Evolutionary conservation across 2,113 vertebrate species (phyloP).

Genomic region (Taurulus bubalis): DNA sequence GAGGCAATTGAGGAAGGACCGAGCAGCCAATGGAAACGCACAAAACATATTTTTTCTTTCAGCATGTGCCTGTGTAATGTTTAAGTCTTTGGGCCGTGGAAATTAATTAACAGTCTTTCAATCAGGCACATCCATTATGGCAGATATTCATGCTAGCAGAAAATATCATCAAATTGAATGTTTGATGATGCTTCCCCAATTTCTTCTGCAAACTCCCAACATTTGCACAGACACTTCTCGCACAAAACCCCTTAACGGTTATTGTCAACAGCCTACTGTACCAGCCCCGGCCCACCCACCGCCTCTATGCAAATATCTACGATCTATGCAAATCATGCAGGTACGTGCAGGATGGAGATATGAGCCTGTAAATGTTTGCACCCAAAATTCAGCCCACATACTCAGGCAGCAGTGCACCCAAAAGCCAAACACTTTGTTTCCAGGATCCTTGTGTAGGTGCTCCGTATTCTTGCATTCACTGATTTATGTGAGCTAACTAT

Average conservation of each 20-base stretch:
- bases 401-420: slow-evolving; percentile 5
- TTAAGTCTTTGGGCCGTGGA: slow-evolving; percentile 43
- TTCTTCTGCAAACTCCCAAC: slow-evolving; percentile 70
- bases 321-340: slow-evolving; percentile 69
- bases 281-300: slow-evolving; percentile 45
- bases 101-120: slow-evolving; percentile 75
- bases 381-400: slow-evolving; percentile 53
- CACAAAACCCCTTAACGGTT: slow-evolving; percentile 58
- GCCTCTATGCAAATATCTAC: slow-evolving; percentile 64
- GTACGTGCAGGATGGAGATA: slow-evolving; percentile 48
- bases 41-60: slow-evolving; percentile 31
- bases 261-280: slow-evolving; percentile 73
- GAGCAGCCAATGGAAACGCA: slow-evolving; percentile 55
- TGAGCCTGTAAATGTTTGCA: slow-evolving; percentile 66
- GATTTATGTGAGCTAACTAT: slow-evolving; percentile 47
- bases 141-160: slow-evolving; percentile 66
- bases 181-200: slow-evolving; percentile 76
- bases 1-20: slow-evolving; percentile 25
- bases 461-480: slow-evolving; percentile 33
- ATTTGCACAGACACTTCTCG: slow-evolving; percentile 69
- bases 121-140: slow-evolving; percentile 70
- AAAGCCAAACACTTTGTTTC: slow-evolving; percentile 59
- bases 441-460: slow-evolving; percentile 36
- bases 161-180: slow-evolving; percentile 75
- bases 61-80: slow-evolving; percentile 14